A percentile compares a stretch with the other conserved stretches of the same genome.
phyloP scores from a whole-genome alignment of 2,113 vertebrate species.

The Semicossyphus pulcher region DNA sequence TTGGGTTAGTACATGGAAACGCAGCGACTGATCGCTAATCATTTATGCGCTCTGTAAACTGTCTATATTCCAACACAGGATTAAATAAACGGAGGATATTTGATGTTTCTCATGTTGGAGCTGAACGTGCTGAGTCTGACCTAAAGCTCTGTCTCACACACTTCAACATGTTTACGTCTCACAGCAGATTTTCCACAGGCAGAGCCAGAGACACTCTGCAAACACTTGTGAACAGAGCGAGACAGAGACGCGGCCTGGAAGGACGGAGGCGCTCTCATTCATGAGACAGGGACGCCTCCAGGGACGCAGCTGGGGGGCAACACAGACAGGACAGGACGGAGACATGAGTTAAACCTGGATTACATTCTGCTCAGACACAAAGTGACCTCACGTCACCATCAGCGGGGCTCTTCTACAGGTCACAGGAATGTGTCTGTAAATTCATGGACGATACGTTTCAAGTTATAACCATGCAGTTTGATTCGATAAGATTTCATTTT shows the following conservation, averaged over 20 bases:
- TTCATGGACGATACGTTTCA: too few species aligned
- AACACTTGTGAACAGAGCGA: conserved; percentile 29
- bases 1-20: conserved; percentile 8
- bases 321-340: not conserved
- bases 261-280: not conserved
- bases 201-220: conserved; percentile 39
- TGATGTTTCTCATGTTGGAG: conserved; percentile 50
- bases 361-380: not conserved
- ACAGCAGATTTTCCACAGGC: conserved; percentile 50
- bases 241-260: conserved; percentile 5
- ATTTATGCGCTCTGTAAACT: conserved; percentile 46
- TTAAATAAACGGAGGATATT: conserved; percentile 56
- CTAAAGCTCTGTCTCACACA: conserved; percentile 53
- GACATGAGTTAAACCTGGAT: not conserved
- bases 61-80: conserved; percentile 44
- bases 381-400: too few species aligned
- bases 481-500: too few species aligned
- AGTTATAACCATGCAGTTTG: too few species aligned
- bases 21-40: conserved; percentile 34
- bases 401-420: too few species aligned
- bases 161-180: conserved; percentile 62
- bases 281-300: not conserved
- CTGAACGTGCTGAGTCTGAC: conserved; percentile 39
- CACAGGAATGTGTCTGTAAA: too few species aligned
- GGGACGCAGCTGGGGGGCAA: not conserved